phyloP scores from a whole-genome alignment of 2,888 invertebrate species.

The Megalurothrips usitatus region DNA sequence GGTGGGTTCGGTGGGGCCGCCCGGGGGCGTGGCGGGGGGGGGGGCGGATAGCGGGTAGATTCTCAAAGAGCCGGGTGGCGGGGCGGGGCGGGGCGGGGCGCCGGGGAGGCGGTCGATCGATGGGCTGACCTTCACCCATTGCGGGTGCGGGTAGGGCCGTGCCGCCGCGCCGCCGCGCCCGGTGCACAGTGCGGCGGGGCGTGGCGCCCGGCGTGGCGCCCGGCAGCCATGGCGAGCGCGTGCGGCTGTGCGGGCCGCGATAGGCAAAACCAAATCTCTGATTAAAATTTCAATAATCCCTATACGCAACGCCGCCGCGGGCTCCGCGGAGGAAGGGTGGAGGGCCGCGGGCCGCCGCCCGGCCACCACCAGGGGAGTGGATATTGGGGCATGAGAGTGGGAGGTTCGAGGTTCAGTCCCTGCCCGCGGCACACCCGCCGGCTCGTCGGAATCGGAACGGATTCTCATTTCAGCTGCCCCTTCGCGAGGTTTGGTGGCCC shows the following conservation, averaged over 20 bases:
- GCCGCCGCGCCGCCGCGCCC: not conserved
- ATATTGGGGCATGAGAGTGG: too few species aligned
- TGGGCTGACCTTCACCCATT: constrained; percentile 17
- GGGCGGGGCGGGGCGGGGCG: not conserved
- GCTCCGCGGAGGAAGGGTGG: too few species aligned
- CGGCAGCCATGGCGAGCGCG: not conserved
- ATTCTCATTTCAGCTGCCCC: too few species aligned
- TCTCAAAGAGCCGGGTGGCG: constrained; percentile 1
- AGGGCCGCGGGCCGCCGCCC: too few species aligned
- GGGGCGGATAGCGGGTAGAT: constrained; percentile 5
- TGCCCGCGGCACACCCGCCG: too few species aligned
- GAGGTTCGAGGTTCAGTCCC: too few species aligned
- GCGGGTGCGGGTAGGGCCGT: constrained; percentile 6
- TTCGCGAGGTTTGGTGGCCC: too few species aligned
- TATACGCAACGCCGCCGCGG: too few species aligned
- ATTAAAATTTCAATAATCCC: constrained; percentile 10
- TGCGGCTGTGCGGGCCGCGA: not conserved
- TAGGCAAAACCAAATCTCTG: not conserved
- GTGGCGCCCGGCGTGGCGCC: not conserved
- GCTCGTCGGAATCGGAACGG: too few species aligned
- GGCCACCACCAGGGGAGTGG: too few species aligned
- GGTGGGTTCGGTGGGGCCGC: not conserved
- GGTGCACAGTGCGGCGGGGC: constrained; percentile 6
- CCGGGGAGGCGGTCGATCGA: not conserved
- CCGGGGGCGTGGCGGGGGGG: not conserved